Conservation (phyloP, 2,888 invertebrate genomes). For the Epinotia nisella region DNA sequence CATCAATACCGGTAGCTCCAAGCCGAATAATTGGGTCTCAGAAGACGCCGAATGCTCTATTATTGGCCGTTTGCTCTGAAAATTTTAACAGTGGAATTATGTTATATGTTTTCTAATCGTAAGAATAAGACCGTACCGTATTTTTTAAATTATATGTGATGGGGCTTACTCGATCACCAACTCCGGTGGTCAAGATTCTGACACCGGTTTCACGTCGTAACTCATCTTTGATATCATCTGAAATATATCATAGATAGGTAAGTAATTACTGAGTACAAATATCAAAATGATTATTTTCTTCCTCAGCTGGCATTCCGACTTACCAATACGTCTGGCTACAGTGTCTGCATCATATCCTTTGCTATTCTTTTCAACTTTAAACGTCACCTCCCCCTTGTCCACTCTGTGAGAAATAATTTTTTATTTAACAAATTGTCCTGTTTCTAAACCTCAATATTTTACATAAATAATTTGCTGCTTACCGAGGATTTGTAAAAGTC, state of each 20-base stretch:
- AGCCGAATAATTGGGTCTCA: conserved; percentile 62
- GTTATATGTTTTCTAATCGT: background rate
- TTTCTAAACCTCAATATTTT: background rate
- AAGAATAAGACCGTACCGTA: background rate
- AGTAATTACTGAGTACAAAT: background rate
- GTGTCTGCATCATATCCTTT: conserved; percentile 87
- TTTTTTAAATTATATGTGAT: background rate
- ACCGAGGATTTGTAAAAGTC: conserved; percentile 87
- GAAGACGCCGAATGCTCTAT: conserved; percentile 63
- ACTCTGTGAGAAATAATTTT: conserved; percentile 82
- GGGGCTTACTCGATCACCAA: conserved; percentile 90
- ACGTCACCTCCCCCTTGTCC: conserved; percentile 90
- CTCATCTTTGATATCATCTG: conserved; percentile 86
- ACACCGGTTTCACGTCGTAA: conserved; percentile 88
- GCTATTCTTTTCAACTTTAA: conserved; percentile 88
- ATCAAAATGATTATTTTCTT: no score
- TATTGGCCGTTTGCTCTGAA: conserved; percentile 74
- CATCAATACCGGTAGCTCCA: conserved; percentile 70
- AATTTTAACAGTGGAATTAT: conserved; percentile 42
- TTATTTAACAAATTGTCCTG: background rate
- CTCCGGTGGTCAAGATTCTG: conserved; percentile 89
- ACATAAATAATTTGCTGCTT: conserved; percentile 51
- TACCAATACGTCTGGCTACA: conserved; percentile 88
- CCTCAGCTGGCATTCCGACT: conserved; percentile 50
- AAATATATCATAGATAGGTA: conserved; percentile 47